phyloP scores from a whole-genome alignment of 2,113 vertebrate genomes.

The Diglossa brunneiventris region DNA sequence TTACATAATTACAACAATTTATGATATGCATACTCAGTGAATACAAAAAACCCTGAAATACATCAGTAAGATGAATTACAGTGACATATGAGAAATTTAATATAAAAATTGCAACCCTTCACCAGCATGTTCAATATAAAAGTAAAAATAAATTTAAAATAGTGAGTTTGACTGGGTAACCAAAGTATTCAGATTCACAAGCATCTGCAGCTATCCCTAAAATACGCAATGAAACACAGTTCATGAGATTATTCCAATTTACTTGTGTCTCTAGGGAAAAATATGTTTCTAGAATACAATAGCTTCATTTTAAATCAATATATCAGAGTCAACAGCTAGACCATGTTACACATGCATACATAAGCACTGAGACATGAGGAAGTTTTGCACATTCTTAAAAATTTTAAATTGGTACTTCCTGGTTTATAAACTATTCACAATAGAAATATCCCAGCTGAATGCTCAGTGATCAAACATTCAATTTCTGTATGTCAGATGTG shows the following conservation, averaged over 20 bases:
- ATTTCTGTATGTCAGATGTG: neutral
- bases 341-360: neutral
- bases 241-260: neutral
- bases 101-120: neutral
- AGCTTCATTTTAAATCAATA: neutral
- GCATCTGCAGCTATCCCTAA: neutral
- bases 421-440: neutral
- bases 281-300: neutral
- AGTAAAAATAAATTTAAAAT: neutral
- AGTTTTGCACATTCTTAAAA: neutral
- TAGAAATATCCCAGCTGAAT: neutral
- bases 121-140: neutral
- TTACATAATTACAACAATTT: neutral
- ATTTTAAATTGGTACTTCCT: neutral
- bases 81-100: neutral
- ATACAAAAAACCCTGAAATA: neutral
- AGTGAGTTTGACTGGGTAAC: neutral
- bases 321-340: neutral
- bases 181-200: neutral
- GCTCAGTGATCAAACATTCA: neutral
- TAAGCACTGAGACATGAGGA: neutral
- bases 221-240: neutral
- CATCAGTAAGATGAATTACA: neutral
- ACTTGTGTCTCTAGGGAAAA: neutral
- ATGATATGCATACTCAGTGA: neutral